These are phyloP conservation scores for Zoanthus solanderi DNA, from an alignment of 92 coral and sea anemone species.

Conservation along the genomic window DNA sequence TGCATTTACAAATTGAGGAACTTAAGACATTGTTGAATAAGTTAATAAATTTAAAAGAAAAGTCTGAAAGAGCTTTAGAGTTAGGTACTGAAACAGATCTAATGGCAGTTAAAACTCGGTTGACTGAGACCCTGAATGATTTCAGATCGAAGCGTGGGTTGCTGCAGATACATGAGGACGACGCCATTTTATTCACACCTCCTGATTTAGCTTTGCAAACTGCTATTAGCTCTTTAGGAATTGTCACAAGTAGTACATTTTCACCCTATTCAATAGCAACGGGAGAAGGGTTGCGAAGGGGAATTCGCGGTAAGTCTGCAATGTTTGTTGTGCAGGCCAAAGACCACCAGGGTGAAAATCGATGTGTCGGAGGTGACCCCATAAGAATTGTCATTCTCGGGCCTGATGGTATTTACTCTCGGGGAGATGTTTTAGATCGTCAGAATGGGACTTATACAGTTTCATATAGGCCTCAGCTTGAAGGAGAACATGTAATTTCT, in stretches of 20 bases:
- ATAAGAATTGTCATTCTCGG: slow-evolving; percentile 85
- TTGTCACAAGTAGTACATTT: slow-evolving; percentile 93
- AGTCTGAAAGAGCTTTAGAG: slow-evolving; percentile 83
- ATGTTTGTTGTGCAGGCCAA: slow-evolving; percentile 96
- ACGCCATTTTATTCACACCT: slow-evolving; percentile 98
- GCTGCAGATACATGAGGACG: slow-evolving; percentile 94
- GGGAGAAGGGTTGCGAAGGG: slow-evolving; percentile 95
- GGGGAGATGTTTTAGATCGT: slow-evolving; percentile 95
- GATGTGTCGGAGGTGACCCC: slow-evolving; percentile 98
- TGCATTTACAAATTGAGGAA: slow-evolving; percentile 93
- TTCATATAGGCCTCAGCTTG: slow-evolving; percentile 91
- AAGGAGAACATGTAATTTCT: slow-evolving; percentile 92
- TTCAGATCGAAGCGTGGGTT: slow-evolving; percentile 88
- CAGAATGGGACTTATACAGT: slow-evolving; percentile 98
- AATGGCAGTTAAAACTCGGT: slow-evolving; percentile 73
- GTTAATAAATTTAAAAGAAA: slow-evolving; percentile 66
- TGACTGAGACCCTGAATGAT: slow-evolving; percentile 91
- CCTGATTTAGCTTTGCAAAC: slow-evolving; percentile 98
- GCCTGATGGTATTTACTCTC: slow-evolving; percentile 92
- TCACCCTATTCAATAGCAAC: slow-evolving; percentile 88
- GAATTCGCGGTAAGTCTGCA: slow-evolving; percentile 92
- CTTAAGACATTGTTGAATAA: slow-evolving; percentile 80
- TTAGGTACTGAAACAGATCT: slow-evolving; percentile 84
- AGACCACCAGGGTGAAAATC: slow-evolving; percentile 98
- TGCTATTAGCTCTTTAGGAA: slow-evolving; percentile 97